Evolutionary conservation across 2,113 vertebrate species (phyloP).

Genomic region (Eira barbara): DNA sequence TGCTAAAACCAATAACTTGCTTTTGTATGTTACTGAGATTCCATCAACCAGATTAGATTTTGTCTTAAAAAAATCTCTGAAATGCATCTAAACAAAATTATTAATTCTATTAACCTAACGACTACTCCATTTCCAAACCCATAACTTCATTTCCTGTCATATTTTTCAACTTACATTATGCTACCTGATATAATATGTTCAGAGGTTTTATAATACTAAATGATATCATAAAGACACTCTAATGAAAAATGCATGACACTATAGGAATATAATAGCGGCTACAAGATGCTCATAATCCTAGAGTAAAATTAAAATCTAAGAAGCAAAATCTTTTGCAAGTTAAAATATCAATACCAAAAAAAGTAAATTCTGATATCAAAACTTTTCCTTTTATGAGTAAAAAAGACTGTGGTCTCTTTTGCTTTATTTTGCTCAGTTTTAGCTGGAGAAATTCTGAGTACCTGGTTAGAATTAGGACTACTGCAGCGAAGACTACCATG

Average conservation of each 20-base stretch:
- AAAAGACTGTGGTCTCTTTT: background rate
- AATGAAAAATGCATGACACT: background rate
- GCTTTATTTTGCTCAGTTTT: background rate
- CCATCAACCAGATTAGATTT: background rate
- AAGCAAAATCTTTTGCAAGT: background rate
- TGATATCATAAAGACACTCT: background rate
- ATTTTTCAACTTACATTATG: background rate
- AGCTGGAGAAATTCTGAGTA: background rate
- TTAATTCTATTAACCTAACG: background rate
- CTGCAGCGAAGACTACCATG: background rate
- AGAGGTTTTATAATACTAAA: background rate
- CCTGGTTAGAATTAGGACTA: background rate
- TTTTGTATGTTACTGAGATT: background rate
- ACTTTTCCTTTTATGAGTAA: background rate
- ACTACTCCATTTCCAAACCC: background rate
- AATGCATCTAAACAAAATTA: background rate
- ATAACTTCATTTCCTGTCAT: background rate
- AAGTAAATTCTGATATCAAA: background rate
- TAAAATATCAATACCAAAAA: background rate
- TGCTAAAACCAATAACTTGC: background rate
- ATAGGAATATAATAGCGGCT: background rate
- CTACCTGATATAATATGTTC: background rate
- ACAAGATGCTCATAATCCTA: background rate
- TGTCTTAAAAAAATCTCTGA: background rate
- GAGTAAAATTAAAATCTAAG: background rate